Evolutionary conservation across 2,113 vertebrate species (phyloP), one percentile per base, ranked within the genome.

Genomic region (Chloroceryle aenea): DNA sequence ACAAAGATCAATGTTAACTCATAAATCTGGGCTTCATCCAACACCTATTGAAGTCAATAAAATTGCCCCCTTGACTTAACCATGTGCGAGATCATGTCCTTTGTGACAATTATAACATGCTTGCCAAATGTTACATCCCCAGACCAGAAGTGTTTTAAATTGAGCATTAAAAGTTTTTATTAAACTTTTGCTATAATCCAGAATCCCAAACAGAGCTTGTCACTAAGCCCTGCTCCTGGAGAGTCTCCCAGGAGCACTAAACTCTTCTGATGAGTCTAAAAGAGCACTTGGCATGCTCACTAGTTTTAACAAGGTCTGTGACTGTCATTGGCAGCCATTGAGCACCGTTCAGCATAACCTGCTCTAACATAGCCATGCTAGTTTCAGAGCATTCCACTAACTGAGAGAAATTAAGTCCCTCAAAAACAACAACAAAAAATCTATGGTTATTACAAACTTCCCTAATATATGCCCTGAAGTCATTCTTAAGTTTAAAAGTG

Each of bases 61-160:
- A 92, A 93, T 29, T 78, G 90, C 88, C 96, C 96, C 93, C 68
- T 95, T 96, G 96, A 95, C 95, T 95, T 85, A 95, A 94, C 96
- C 77, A 66, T 92, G 96, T 38, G 90, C 92, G 72, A 88, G 90
- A 97, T 94, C 93, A 95, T 0, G 52, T 93, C 96, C 96, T 95
- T 72, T 81, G 95, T 93, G 95, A 76, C 93, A 94, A 95, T 85
- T 95, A 85, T n/a, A 84, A 89, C 66, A 36, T 89, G 34, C 87
- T 86, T 66, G 59, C 93, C 93, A 96, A 96, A 96, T 96, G 95
- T 90, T 95, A 87, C 69, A 89, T 88, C 66, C 88, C 79, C 42
- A 88, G 82, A 81, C 50, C 63, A 90, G 64, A 52, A 90, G 43
- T 55, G 42, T n/a, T 96, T 96, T 93, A 92, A 96, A 95, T 74